These are phyloP conservation scores for Tipula vernalis DNA, from an alignment of 2,888 invertebrate species.

Conservation along the genomic window DNA sequence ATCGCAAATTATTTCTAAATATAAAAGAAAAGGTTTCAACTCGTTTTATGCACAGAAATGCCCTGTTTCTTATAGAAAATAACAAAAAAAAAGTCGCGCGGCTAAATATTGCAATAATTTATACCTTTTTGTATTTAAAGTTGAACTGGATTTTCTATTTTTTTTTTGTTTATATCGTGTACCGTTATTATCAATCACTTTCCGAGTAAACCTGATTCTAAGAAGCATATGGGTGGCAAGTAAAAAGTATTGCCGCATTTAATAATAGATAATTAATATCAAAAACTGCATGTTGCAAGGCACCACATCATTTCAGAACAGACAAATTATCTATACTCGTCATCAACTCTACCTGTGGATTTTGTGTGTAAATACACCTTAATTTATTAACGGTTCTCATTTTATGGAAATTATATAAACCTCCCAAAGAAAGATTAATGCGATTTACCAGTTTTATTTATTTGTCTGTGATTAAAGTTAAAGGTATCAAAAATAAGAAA, in stretches of 20 bases:
- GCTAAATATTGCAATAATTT: not conserved
- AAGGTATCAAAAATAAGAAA: not conserved
- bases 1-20: not conserved
- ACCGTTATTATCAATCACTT: not conserved
- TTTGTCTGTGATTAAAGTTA: not conserved
- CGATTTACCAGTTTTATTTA: not conserved
- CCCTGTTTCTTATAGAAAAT: not conserved
- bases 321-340: not conserved
- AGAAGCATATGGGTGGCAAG: not conserved
- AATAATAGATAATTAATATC: not conserved
- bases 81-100: not conserved
- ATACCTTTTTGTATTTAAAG: not conserved
- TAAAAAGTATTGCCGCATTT: not conserved
- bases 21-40: not conserved
- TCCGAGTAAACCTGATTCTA: too few species aligned
- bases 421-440: not conserved
- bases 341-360: not conserved
- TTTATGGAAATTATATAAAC: not conserved
- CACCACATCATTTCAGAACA: not conserved
- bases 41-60: not conserved
- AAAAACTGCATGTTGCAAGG: not conserved
- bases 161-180: not conserved
- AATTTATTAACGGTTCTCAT: not conserved
- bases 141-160: not conserved
- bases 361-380: not conserved